Base-by-base conservation (phyloP, 2,888 invertebrate genomes). In the Palloptera scutellata region DNA sequence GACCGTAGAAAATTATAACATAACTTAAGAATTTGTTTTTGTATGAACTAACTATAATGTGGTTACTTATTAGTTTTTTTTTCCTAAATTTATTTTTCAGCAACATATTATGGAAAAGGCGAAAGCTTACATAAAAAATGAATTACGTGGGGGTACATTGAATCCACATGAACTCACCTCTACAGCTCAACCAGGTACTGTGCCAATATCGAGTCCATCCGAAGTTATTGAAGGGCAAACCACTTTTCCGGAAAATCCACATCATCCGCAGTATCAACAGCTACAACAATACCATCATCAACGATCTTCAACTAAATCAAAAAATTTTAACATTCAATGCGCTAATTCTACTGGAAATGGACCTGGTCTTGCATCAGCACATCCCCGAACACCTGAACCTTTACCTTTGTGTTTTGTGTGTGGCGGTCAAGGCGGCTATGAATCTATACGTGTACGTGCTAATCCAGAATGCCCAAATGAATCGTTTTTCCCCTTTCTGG, bases 401-500 rank as follows among this genome's bases (percentile, higher is more conserved):
- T 72, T 77, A 62, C 76, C 82, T 67, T 79, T 88, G 68, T 91
- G 91, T 81, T 91, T 89, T 77, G 91, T 91, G 40, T 94, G 94
- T 85, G 94, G 93, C 71, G 91, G 88, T 59, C 86, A 89, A 73
- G 91, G 91, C 73, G 89, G 89, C 71, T 86, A 87, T 48, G 89
- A 90, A 70, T 87, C 88, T 77, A 78, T 92, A 61, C 87, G 89
- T 72, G 89, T 90, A 58, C 91, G 91, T 81, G 90, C 90, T 70
- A 89, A 90, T 77, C 87, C 89, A 65, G 90, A 89, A 76, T 88
- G 90, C 73, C 88, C 91, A 69, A 87, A 89, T 66, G 93, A 94
- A 83, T 91, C 96, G 11, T 94, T 93, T 85, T 97, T 96, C 86
- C 95, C 96, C 60, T 97, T 97, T 86, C 87, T 97, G 81, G 94